Conservation (phyloP, 2,888 invertebrate species). For the Eulithis prunata region DNA sequence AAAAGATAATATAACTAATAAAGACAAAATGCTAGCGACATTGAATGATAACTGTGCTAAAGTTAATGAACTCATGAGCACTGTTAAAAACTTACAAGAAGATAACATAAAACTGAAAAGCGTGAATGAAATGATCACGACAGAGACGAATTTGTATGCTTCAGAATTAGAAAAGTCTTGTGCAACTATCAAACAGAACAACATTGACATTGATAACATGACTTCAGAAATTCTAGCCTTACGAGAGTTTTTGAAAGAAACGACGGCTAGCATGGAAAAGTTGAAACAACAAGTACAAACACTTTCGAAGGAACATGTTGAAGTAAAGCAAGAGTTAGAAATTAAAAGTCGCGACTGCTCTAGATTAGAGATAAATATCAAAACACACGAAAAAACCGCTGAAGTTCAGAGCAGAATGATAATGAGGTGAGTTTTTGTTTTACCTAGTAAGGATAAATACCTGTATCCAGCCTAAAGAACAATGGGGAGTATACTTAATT, state of each 20-base stretch:
- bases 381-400: constrained; percentile 73
- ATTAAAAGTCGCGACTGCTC: constrained; percentile 61
- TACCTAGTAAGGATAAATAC: background rate
- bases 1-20: constrained; percentile 50
- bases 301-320: constrained; percentile 61
- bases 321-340: constrained; percentile 64
- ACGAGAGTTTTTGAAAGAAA: constrained; percentile 64
- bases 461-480: background rate
- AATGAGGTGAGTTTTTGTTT: constrained; percentile 58
- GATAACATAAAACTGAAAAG: constrained; percentile 58
- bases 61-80: constrained; percentile 50
- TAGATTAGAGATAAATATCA: constrained; percentile 69
- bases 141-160: constrained; percentile 63
- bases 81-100: constrained; percentile 49
- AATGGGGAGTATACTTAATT: too few species aligned
- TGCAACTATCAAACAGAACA: constrained; percentile 60
- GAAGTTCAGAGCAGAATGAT: constrained; percentile 74
- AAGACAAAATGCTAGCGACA: constrained; percentile 51
- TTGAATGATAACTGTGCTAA: constrained; percentile 49
- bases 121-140: constrained; percentile 58
- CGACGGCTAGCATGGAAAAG: constrained; percentile 59
- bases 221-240: constrained; percentile 65
- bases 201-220: constrained; percentile 65
- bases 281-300: constrained; percentile 63
- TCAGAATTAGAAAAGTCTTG: constrained; percentile 65